phyloP scores from a whole-genome alignment of 30 jellyfish, hydroid and myxozoan species.

The Hydra vulgaris region DNA sequence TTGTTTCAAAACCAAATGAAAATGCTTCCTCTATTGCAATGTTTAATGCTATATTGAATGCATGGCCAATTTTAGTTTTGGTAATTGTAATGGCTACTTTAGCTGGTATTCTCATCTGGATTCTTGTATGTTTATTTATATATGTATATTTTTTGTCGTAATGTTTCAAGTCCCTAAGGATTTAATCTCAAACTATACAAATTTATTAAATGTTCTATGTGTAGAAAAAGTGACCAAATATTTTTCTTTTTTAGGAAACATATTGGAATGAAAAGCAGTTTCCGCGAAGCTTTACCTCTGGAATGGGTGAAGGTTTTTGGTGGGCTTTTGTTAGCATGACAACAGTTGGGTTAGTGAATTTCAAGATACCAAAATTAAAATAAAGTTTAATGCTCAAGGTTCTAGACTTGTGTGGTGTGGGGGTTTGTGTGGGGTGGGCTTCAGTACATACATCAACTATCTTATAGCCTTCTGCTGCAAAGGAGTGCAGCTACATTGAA shows the following conservation, averaged over 20 bases:
- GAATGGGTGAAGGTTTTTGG: conserved; percentile 92
- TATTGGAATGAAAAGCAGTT: conserved; percentile 97
- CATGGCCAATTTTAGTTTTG: conserved; percentile 78
- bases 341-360: conserved; percentile 71
- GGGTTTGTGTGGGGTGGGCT: too few species aligned
- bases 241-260: conserved; percentile 66
- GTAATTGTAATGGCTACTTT: conserved; percentile 85
- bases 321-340: conserved; percentile 99
- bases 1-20: conserved; percentile 28
- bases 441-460: too few species aligned
- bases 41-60: conserved; percentile 51
- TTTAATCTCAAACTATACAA: too few species aligned
- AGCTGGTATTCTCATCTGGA: conserved; percentile 92
- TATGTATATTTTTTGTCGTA: too few species aligned
- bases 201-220: too few species aligned
- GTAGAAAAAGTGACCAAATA: too few species aligned
- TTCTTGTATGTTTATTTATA: conserved; percentile 79
- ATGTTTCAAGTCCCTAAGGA: too few species aligned
- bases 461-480: too few species aligned
- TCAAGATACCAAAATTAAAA: too few species aligned
- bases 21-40: conserved; percentile 57
- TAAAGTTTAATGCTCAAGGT: neutral
- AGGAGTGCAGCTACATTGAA: too few species aligned
- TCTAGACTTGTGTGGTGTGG: too few species aligned
- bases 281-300: conserved; percentile 92